phyloP scores from a whole-genome alignment of 2,797 vertebrate genomes.

The Moxostoma hubbsi region DNA sequence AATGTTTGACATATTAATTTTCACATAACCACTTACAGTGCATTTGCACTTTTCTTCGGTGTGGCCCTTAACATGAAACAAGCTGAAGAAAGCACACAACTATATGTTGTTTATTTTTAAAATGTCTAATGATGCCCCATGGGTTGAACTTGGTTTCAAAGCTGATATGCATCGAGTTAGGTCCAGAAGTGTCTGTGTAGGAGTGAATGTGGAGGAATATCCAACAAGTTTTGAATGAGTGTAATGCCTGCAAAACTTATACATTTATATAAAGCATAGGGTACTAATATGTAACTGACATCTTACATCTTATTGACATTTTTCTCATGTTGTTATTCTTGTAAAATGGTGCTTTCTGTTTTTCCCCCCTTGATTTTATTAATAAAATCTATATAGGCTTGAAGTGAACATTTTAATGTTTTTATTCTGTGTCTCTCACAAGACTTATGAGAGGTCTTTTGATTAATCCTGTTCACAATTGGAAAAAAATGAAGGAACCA shows the following conservation, averaged over 20 bases:
- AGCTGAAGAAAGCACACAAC: constrained; percentile 14
- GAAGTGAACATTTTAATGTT: background rate
- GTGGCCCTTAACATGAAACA: constrained; percentile 18
- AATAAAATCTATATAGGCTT: no score
- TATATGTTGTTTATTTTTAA: constrained; percentile 27
- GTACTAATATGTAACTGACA: constrained; percentile 19
- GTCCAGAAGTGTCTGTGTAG: constrained; percentile 34
- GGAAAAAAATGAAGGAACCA: constrained; percentile 61
- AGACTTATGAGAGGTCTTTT: constrained; percentile 15
- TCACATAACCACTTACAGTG: background rate
- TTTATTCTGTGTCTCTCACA: background rate
- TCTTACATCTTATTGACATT: background rate
- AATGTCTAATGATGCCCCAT: constrained; percentile 42
- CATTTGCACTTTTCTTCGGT: background rate
- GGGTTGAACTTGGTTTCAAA: background rate
- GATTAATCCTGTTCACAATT: constrained; percentile 35
- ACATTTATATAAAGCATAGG: constrained; percentile 7
- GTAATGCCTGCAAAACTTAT: constrained; percentile 12
- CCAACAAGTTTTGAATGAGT: background rate
- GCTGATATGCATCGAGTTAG: constrained; percentile 19
- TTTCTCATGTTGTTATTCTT: constrained; percentile 15
- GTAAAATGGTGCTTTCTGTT: background rate
- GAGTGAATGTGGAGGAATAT: constrained; percentile 34
- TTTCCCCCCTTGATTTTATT: no score
- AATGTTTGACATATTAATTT: background rate